These are phyloP conservation scores for Actinia equina DNA, from an alignment of 64 coral and sea anemone genomes.

Conservation along the genomic window DNA sequence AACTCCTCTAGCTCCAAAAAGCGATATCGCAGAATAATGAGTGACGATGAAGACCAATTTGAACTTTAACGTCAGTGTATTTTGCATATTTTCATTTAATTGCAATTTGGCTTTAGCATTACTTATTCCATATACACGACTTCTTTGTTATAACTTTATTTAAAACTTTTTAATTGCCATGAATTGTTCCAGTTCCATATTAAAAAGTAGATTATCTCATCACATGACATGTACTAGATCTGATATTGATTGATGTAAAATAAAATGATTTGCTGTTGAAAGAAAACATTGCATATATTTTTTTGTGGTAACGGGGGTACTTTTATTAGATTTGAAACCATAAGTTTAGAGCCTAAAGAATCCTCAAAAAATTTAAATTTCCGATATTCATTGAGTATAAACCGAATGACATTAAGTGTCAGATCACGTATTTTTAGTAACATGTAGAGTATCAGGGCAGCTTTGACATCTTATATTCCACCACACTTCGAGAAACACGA, in stretches of 20 bases:
- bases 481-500: background rate
- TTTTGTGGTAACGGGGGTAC: background rate
- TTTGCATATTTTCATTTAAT: background rate
- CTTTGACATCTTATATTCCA: background rate
- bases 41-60: background rate
- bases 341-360: background rate
- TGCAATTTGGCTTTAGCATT: too few relatives aligned
- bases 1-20: constrained; percentile 1
- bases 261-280: background rate
- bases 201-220: background rate
- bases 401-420: background rate
- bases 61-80: background rate
- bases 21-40: background rate
- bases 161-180: too few relatives aligned
- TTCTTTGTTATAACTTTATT: too few relatives aligned
- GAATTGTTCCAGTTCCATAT: background rate
- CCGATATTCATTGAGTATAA: background rate
- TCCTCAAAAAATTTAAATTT: background rate
- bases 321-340: constrained; percentile 2
- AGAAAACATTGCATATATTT: constrained; percentile 1
- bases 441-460: background rate
- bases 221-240: background rate
- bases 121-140: too few relatives aligned
- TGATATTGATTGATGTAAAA: background rate
- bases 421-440: constrained; percentile 1